Conservation (phyloP, 2,888 invertebrate species). For the Cheilosia grossa region DNA sequence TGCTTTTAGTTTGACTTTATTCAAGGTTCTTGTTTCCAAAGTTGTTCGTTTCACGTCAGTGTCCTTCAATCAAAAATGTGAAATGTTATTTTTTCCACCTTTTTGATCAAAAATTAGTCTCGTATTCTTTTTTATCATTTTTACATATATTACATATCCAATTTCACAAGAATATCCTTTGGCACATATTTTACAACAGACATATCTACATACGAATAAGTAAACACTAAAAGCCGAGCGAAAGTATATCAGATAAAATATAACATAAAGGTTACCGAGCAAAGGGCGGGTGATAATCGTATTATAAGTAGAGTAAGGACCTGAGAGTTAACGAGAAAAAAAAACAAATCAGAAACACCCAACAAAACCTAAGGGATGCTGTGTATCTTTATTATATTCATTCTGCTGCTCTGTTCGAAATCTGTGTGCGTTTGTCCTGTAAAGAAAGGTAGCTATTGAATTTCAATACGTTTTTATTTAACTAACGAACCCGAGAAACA, state of each 20-base stretch:
- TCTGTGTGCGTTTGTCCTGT: background rate
- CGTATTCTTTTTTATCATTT: background rate
- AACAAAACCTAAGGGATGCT: constrained; percentile 2
- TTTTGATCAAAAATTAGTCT: constrained; percentile 5
- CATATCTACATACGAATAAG: constrained; percentile 46
- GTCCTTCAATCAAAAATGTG: too few species aligned
- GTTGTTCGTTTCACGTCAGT: too few species aligned
- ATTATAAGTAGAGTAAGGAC: constrained; percentile 1
- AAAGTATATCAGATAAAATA: constrained; percentile 10
- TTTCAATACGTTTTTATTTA: constrained; percentile 30
- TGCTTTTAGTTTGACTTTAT: too few species aligned
- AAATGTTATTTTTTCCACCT: too few species aligned
- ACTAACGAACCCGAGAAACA: background rate
- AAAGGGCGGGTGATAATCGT: constrained; percentile 7
- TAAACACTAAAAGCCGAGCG: background rate
- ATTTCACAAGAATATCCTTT: constrained; percentile 41
- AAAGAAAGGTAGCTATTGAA: constrained; percentile 34
- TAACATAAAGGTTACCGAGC: background rate
- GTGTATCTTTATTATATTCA: constrained; percentile 7
- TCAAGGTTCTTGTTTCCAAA: too few species aligned
- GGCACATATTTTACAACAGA: constrained; percentile 35
- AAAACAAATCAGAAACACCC: constrained; percentile 8
- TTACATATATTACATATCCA: background rate
- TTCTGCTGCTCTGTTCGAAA: background rate
- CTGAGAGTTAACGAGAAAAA: constrained; percentile 1